Percentiles rank a stretch among this genome's conserved stretches.
Conservation (phyloP, 1,140 invertebrate genomes). For the Cepaea nemoralis region DNA sequence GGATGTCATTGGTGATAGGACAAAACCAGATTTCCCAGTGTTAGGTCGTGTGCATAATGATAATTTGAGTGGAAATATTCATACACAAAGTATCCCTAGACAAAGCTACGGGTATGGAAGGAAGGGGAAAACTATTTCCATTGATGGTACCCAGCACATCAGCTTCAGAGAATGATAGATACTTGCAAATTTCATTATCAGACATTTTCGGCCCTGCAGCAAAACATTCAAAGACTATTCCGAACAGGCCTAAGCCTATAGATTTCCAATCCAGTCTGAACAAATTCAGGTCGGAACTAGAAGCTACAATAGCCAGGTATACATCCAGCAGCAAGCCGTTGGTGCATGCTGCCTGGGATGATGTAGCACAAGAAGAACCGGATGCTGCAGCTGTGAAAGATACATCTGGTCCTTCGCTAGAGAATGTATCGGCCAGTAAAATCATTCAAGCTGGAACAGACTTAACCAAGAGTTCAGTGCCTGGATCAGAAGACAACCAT, state of each 20-base stretch:
- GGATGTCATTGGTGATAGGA: background rate
- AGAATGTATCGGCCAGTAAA: background rate
- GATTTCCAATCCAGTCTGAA: background rate
- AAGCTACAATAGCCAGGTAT: background rate
- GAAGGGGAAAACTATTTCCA: too few relatives aligned
- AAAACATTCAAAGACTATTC: background rate
- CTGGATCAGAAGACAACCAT: too few relatives aligned
- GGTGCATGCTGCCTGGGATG: slow-evolving; percentile 1
- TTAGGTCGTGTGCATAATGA: too few relatives aligned
- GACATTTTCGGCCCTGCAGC: background rate
- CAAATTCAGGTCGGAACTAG: slow-evolving; percentile 9
- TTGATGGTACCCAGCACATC: too few relatives aligned
- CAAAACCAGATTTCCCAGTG: too few relatives aligned
- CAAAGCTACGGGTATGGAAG: too few relatives aligned
- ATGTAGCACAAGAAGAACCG: background rate
- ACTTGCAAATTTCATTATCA: too few relatives aligned
- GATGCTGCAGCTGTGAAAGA: background rate
- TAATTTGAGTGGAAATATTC: too few relatives aligned
- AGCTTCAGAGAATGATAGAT: too few relatives aligned
- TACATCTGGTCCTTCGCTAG: background rate
- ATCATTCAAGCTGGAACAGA: too few relatives aligned
- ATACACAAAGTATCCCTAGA: too few relatives aligned
- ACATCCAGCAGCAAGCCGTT: background rate
- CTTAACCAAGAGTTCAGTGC: background rate
- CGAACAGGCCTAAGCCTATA: background rate